Conservation (phyloP, 2,888 invertebrate species). For the Embidobia sp. region DNA sequence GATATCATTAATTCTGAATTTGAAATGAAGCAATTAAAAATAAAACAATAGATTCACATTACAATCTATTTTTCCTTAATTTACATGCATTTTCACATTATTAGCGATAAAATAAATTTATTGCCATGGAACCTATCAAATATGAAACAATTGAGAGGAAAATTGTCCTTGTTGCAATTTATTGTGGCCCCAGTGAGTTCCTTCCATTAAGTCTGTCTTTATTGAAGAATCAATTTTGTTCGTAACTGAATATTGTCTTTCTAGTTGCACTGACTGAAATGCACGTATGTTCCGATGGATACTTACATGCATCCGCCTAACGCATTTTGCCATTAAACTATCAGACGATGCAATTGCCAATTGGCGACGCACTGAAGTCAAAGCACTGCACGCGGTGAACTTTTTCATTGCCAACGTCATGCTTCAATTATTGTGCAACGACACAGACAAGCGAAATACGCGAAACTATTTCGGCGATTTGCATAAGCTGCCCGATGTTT, state of each 20-base stretch:
- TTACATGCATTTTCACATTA: too few species aligned
- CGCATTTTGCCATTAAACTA: constrained; percentile 72
- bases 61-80: too few species aligned
- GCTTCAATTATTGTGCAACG: constrained; percentile 45
- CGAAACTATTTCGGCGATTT: too few species aligned
- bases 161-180: constrained; percentile 29
- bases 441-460: too few species aligned
- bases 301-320: constrained; percentile 40
- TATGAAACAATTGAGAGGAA: constrained; percentile 32
- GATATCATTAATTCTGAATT: too few species aligned
- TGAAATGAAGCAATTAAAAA: too few species aligned
- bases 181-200: constrained; percentile 35
- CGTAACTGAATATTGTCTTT: constrained; percentile 33
- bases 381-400: constrained; percentile 47
- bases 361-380: constrained; percentile 66
- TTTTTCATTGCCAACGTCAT: constrained; percentile 61
- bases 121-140: too few species aligned
- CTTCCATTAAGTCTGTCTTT: constrained; percentile 50
- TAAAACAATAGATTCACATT: too few species aligned
- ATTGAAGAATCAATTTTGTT: constrained; percentile 58
- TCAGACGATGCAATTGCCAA: constrained; percentile 76
- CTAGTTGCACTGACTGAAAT: constrained; percentile 48
- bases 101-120: too few species aligned
- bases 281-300: constrained; percentile 55
- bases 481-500: too few species aligned